Percentiles rank a stretch among this genome's conserved stretches.
These are phyloP conservation scores for Thinocorus orbignyianus DNA, from an alignment of 2,113 vertebrate genomes.

Conservation along the genomic window DNA sequence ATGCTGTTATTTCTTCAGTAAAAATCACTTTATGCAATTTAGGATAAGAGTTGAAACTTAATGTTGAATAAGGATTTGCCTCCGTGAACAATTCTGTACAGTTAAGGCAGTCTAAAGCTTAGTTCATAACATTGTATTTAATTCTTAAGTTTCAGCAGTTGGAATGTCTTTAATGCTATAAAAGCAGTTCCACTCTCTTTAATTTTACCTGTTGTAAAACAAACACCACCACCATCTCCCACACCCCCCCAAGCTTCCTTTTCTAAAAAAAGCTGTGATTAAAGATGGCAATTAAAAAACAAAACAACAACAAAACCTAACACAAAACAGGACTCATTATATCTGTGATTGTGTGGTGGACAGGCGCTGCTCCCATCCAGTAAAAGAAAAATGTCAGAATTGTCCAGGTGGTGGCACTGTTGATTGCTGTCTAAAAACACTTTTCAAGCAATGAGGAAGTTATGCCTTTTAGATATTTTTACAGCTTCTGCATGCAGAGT, in stretches of 20 bases:
- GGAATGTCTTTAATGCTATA: not conserved
- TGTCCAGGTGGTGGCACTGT: constrained; percentile 66
- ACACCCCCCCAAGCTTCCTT: not conserved
- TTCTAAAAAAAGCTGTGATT: not conserved
- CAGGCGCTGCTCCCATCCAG: not conserved
- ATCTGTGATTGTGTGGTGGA: fast-evolving
- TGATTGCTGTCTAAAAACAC: not conserved
- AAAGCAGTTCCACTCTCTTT: not conserved
- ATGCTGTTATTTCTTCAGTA: not conserved
- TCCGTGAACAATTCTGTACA: not conserved
- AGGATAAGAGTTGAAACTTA: not conserved
- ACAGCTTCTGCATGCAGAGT: not conserved
- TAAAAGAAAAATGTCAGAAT: not conserved
- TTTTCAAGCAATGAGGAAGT: not conserved
- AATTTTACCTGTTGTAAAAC: not conserved
- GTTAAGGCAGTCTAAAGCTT: not conserved
- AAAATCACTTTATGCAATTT: not conserved
- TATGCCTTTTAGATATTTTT: not conserved
- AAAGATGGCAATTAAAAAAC: not conserved
- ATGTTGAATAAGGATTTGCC: not conserved
- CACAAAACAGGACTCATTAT: not conserved
- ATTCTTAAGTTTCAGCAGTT: not conserved
- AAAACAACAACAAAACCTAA: not conserved
- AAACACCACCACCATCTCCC: not conserved
- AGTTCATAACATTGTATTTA: not conserved